Evolutionary conservation across 2,797 vertebrate species (phyloP).

Genomic region (Cercopithecus mitis): DNA sequence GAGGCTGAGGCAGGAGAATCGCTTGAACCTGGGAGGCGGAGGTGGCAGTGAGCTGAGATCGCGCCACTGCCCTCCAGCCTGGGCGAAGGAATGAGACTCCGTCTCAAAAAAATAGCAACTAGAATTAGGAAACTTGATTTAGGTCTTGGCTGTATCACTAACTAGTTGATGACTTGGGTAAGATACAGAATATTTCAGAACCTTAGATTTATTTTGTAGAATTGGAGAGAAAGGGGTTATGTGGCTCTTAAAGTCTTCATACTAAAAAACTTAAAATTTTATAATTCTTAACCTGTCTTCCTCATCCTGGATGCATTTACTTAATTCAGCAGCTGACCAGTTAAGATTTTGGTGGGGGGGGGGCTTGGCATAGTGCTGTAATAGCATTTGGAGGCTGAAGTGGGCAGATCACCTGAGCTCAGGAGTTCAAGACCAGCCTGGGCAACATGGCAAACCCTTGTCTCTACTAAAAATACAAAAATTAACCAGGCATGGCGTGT

Average conservation of each 20-base stretch:
- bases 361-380: not conserved
- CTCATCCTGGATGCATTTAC: not conserved
- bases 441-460: not conserved
- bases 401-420: not conserved
- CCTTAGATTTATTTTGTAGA: not conserved
- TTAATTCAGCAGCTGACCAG: not conserved
- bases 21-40: not conserved
- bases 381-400: not conserved
- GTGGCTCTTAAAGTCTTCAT: not conserved
- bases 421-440: not conserved
- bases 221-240: not conserved
- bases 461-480: not conserved
- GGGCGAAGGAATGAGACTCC: not conserved
- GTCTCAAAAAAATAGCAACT: not conserved
- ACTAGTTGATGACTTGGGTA: not conserved
- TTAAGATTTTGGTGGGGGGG: not conserved
- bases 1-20: not conserved
- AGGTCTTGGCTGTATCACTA: not conserved
- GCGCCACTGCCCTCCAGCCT: not conserved
- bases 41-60: not conserved
- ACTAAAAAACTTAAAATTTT: not conserved
- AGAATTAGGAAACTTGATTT: not conserved
- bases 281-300: not conserved
- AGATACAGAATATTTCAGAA: not conserved
- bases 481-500: not conserved